Evolutionary conservation across 2,113 vertebrate genomes (phyloP).

Genomic region (Columba livia): DNA sequence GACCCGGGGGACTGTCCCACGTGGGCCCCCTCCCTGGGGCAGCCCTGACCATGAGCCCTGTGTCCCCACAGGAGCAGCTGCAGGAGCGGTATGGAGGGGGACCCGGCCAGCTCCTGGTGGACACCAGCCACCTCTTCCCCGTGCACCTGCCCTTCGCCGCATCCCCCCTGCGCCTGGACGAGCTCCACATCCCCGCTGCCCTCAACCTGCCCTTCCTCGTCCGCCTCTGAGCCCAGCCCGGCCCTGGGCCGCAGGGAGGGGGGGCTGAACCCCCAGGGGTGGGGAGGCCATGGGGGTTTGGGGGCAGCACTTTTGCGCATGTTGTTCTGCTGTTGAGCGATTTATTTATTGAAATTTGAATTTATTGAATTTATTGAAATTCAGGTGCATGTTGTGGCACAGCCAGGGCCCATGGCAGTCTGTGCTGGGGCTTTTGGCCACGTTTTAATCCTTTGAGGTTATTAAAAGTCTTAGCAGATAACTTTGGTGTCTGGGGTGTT

Average conservation of each 20-base stretch:
- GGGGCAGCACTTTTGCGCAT: fast-evolving
- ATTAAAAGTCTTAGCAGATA: not conserved
- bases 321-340: not conserved
- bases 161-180: constrained; percentile 33
- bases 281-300: too few relatives aligned
- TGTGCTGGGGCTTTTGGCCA: not conserved
- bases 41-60: too few relatives aligned
- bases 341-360: not conserved
- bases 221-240: not conserved
- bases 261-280: too few relatives aligned
- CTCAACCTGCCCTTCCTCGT: constrained; percentile 74
- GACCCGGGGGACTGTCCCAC: fast-evolving
- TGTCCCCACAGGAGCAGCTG: too few relatives aligned
- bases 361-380: not conserved
- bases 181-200: constrained; percentile 72
- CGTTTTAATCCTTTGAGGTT: not conserved
- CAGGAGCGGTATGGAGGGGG: not conserved
- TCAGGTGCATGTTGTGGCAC: not conserved
- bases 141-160: constrained; percentile 73
- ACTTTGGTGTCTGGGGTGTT: not conserved
- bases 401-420: not conserved
- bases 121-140: constrained; percentile 72
- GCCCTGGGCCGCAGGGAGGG: too few relatives aligned
- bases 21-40: fast-evolving
- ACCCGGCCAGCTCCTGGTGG: constrained; percentile 73